A percentile compares a stretch with the other conserved stretches of the same genome.
phyloP scores from a whole-genome alignment of 92 coral and sea anemone genomes.

The Siderastrea siderea region DNA sequence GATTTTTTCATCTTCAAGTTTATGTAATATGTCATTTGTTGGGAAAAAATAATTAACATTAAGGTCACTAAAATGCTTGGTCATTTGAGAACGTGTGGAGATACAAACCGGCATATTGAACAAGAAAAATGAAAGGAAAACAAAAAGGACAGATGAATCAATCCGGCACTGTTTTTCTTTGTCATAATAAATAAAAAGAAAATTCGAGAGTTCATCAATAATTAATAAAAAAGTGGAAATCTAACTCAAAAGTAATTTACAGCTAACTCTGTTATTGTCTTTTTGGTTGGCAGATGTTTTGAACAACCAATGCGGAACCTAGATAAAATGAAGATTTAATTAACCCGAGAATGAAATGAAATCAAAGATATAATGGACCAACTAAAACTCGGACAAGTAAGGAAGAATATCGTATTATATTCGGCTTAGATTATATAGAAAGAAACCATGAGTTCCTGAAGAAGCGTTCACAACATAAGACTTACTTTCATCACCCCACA shows the following conservation, averaged over 20 bases:
- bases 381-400: neutral
- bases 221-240: neutral
- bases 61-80: no score
- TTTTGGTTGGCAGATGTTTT: constrained; percentile 33
- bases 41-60: no score
- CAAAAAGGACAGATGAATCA: constrained; percentile 5
- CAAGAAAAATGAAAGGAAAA: neutral
- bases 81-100: no score
- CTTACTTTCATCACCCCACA: neutral
- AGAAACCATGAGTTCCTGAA: neutral
- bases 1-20: no score
- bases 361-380: neutral
- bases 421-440: neutral
- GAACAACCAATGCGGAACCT: constrained; percentile 1
- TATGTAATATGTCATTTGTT: no score
- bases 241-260: neutral
- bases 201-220: neutral
- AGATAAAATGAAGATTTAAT: neutral
- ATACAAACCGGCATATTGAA: neutral
- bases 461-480: neutral
- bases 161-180: neutral
- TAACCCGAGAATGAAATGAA: neutral
- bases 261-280: neutral
- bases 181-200: neutral
- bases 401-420: neutral